phyloP scores from a whole-genome alignment of 2,888 invertebrate genomes.

The Hedya salicella region DNA sequence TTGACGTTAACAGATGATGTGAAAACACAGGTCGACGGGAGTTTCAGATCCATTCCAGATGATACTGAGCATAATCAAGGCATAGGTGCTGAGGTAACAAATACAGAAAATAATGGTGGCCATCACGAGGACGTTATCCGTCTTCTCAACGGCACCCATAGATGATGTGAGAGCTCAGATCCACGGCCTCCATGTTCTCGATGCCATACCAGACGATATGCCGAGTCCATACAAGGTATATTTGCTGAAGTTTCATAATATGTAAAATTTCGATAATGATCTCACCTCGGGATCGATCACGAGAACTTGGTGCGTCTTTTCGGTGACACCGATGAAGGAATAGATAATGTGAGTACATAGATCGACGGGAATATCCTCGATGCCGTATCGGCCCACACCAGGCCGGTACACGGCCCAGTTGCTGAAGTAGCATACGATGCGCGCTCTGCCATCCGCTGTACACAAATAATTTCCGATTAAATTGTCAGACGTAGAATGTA shows the following conservation, averaged over 20 bases:
- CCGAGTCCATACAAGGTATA: constrained; percentile 95
- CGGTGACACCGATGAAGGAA: constrained; percentile 94
- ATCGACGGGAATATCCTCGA: constrained; percentile 93
- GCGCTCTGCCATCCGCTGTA: constrained; percentile 78
- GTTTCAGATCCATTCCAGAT: no score
- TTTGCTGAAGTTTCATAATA: constrained; percentile 88
- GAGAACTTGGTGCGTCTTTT: constrained; percentile 90
- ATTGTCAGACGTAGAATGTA: no score
- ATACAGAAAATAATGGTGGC: no score
- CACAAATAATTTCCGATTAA: neutral
- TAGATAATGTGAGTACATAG: constrained; percentile 95
- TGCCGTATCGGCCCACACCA: constrained; percentile 91
- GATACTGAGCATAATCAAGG: no score
- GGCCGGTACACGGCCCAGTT: constrained; percentile 95
- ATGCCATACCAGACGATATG: constrained; percentile 92
- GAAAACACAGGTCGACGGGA: no score
- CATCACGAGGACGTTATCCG: constrained; percentile 47
- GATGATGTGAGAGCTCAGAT: constrained; percentile 93
- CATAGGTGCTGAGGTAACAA: no score
- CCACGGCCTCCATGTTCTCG: constrained; percentile 92
- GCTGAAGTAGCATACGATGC: constrained; percentile 87
- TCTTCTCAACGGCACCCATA: constrained; percentile 93
- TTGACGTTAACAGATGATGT: no score
- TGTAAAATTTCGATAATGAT: constrained; percentile 54
- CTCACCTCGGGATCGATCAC: constrained; percentile 92